These are phyloP conservation scores for Papilio elwesi DNA, from an alignment of 2,888 invertebrate genomes.

Conservation along the genomic window DNA sequence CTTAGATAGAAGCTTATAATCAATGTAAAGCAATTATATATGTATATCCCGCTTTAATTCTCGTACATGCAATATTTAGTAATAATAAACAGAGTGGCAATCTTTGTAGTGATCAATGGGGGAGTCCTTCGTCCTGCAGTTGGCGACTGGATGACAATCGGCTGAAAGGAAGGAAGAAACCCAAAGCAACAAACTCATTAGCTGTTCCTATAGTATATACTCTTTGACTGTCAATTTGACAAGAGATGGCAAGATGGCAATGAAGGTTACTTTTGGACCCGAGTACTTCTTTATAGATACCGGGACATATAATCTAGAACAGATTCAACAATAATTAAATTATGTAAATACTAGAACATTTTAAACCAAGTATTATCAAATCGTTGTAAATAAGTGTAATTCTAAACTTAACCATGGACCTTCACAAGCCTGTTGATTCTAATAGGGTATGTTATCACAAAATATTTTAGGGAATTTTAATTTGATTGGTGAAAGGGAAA, in stretches of 20 bases:
- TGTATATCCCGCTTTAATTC: no score
- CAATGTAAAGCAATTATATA: no score
- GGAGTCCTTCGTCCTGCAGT: no score
- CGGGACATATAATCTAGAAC: conserved; percentile 38
- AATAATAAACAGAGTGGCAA: no score
- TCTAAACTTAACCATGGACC: conserved; percentile 65
- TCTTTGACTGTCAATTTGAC: conserved; percentile 45
- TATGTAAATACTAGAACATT: conserved; percentile 46
- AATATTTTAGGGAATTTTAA: conserved; percentile 23
- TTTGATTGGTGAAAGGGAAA: neutral
- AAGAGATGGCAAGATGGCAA: conserved; percentile 44
- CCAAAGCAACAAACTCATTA: no score
- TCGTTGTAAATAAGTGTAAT: conserved; percentile 39
- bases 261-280: conserved; percentile 40
- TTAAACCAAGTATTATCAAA: conserved; percentile 26
- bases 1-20: no score
- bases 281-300: conserved; percentile 25
- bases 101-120: no score
- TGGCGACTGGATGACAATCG: no score
- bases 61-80: no score
- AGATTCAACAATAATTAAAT: conserved; percentile 44
- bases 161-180: no score
- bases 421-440: conserved; percentile 76
- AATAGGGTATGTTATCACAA: conserved; percentile 67
- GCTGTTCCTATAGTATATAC: neutral